Conservation (phyloP, 2,888 invertebrate genomes). For the Rotaria sp. region DNA sequence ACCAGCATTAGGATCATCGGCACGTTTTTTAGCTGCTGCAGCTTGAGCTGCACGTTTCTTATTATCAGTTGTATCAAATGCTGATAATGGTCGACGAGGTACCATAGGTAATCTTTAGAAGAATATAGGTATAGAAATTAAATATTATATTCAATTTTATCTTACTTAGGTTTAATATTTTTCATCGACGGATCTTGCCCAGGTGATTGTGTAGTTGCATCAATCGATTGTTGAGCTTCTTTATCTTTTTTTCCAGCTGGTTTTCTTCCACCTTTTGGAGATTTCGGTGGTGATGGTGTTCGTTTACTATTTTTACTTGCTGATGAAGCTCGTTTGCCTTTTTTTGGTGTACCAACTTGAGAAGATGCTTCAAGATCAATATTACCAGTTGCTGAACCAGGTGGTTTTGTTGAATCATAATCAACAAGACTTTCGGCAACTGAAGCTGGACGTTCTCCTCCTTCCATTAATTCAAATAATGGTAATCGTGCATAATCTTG, state of each 20-base stretch:
- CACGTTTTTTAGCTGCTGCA: constrained; percentile 31
- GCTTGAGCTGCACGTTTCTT: constrained; percentile 44
- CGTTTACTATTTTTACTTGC: constrained; percentile 1
- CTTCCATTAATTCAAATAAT: constrained; percentile 49
- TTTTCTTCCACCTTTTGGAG: background rate
- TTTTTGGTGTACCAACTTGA: background rate
- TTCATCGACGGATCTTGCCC: background rate
- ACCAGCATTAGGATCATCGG: constrained; percentile 26
- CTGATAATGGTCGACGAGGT: constrained; percentile 49
- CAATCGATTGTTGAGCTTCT: background rate
- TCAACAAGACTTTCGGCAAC: constrained; percentile 21
- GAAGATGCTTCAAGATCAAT: background rate
- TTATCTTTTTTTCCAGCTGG: background rate
- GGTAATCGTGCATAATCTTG: constrained; percentile 50
- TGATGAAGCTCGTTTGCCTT: constrained; percentile 18
- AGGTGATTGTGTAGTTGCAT: background rate
- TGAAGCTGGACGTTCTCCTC: background rate
- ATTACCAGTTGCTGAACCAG: background rate
- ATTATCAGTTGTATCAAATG: constrained; percentile 48
- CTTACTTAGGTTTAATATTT: constrained; percentile 12
- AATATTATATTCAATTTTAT: background rate
- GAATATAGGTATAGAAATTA: background rate
- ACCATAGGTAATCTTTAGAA: constrained; percentile 51
- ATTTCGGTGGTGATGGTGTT: constrained; percentile 17
- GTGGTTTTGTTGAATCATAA: background rate